phyloP scores from a whole-genome alignment of 2,888 invertebrate species.

The Drosophila kuntzei region DNA sequence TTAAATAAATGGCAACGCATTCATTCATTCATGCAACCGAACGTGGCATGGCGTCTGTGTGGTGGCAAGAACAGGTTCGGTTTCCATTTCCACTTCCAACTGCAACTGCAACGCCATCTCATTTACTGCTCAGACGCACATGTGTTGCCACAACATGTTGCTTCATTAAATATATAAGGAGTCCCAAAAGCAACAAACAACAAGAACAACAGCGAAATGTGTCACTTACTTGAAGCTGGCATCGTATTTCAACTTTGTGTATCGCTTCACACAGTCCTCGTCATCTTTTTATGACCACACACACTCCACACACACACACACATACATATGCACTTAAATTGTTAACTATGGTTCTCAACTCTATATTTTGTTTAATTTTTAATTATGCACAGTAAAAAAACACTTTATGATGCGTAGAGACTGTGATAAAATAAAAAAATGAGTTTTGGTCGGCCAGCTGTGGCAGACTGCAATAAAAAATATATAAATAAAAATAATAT shows the following conservation, averaged over 20 bases:
- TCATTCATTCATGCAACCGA: slow-evolving; percentile 76
- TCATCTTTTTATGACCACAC: slow-evolving; percentile 55
- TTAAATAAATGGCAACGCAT: slow-evolving; percentile 79
- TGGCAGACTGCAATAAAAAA: background rate
- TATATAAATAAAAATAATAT: background rate
- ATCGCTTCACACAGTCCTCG: slow-evolving; percentile 42
- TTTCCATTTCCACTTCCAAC: slow-evolving; percentile 9
- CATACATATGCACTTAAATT: background rate
- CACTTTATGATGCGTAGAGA: slow-evolving; percentile 57
- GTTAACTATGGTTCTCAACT: slow-evolving; percentile 12
- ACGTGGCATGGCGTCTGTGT: slow-evolving; percentile 37
- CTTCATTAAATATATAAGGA: slow-evolving; percentile 55
- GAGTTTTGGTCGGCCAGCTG: slow-evolving; percentile 49
- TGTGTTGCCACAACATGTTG: slow-evolving; percentile 73
- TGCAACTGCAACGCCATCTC: slow-evolving; percentile 2
- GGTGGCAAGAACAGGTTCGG: slow-evolving; percentile 42
- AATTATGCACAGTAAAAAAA: slow-evolving; percentile 61
- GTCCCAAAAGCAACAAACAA: slow-evolving; percentile 10
- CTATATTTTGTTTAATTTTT: slow-evolving; percentile 55
- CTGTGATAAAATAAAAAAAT: slow-evolving; percentile 24
- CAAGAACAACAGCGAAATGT: slow-evolving; percentile 36
- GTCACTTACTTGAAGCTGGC: slow-evolving; percentile 47
- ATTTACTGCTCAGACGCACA: slow-evolving; percentile 51
- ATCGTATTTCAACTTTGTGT: slow-evolving; percentile 44
- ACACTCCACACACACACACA: slow-evolving; percentile 13